Evolutionary conservation across 1,140 invertebrate species (phyloP).

Genomic region (Andrena cerasifolii): DNA sequence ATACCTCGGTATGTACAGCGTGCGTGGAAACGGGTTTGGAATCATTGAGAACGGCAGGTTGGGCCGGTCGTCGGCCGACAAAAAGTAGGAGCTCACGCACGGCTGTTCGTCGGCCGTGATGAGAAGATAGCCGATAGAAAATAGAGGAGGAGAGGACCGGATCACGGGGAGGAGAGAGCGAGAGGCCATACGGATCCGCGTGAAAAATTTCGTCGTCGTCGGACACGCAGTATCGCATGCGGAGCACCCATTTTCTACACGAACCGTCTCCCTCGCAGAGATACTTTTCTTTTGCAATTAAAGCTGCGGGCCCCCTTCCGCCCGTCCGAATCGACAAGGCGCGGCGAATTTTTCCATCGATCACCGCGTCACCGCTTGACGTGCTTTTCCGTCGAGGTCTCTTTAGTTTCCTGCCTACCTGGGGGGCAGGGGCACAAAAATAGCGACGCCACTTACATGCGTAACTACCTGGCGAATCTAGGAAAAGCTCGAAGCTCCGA

Average conservation of each 20-base stretch:
- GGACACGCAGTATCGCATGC: constrained; percentile 34
- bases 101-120: constrained; percentile 70
- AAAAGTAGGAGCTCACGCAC: constrained; percentile 75
- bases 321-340: too few relatives aligned
- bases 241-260: constrained; percentile 21
- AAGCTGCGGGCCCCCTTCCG: too few relatives aligned
- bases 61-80: constrained; percentile 71
- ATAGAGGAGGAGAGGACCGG: constrained; percentile 39
- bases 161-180: constrained; percentile 3
- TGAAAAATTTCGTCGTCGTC: constrained; percentile 51
- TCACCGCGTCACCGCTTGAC: too few relatives aligned
- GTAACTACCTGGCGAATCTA: background rate
- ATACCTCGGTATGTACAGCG: constrained; percentile 31
- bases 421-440: too few relatives aligned
- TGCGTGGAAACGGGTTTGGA: constrained; percentile 62
- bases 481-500: background rate
- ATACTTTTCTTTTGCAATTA: background rate
- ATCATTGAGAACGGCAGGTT: constrained; percentile 70
- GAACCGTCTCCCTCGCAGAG: background rate
- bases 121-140: constrained; percentile 48
- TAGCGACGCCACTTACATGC: too few relatives aligned
- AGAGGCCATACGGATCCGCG: constrained; percentile 6
- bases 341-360: too few relatives aligned
- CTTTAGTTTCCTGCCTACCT: too few relatives aligned
- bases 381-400: too few relatives aligned